Conservation (phyloP, 2,113 vertebrate species). For the Jaculus jaculus region DNA sequence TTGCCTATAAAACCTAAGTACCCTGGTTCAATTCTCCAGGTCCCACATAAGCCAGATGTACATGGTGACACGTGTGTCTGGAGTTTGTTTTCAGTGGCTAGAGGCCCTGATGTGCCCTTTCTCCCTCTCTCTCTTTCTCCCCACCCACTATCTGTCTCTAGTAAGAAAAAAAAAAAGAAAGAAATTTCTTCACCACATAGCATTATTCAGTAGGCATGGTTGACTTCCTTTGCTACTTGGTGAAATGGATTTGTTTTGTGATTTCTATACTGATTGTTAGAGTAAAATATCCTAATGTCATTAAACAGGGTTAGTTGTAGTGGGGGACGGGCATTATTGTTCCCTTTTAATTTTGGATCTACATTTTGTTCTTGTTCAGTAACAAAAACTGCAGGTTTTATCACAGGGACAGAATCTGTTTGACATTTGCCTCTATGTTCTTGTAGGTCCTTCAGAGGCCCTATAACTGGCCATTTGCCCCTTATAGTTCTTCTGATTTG, state of each 20-base stretch:
- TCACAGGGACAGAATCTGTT: not conserved
- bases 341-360: not conserved
- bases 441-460: not conserved
- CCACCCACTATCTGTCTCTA: not conserved
- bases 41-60: too few relatives aligned
- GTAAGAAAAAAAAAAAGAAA: too few relatives aligned
- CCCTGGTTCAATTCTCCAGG: too few relatives aligned
- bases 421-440: not conserved
- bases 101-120: too few relatives aligned
- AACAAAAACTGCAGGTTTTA: conserved; percentile 30
- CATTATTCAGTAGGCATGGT: not conserved
- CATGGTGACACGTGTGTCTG: too few relatives aligned
- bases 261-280: not conserved
- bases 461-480: not conserved
- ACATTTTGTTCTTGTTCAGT: not conserved
- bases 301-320: not conserved
- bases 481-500: not conserved
- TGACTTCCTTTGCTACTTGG: not conserved
- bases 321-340: not conserved
- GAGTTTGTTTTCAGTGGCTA: too few relatives aligned
- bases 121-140: not conserved
- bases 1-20: too few relatives aligned
- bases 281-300: not conserved
- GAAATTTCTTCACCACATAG: not conserved
- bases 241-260: not conserved